phyloP scores from a whole-genome alignment of 2,113 vertebrate species.

The Bos javanicus region DNA sequence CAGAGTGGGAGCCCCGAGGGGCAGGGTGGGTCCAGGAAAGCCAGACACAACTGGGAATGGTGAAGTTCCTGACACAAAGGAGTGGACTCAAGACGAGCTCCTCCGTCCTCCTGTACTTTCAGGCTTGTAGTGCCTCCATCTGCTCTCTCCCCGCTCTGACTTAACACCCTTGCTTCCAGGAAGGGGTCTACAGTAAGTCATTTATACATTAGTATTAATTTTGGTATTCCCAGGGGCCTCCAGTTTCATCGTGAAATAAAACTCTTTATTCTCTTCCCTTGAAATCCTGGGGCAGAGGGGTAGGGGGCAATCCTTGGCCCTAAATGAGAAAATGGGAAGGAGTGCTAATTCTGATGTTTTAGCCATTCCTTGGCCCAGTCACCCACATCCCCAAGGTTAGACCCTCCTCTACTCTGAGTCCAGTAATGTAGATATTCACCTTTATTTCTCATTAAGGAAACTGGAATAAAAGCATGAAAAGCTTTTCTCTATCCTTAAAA shows the following conservation, averaged over 20 bases:
- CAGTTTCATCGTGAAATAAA: not conserved
- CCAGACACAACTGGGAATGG: not conserved
- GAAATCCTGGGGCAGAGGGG: not conserved
- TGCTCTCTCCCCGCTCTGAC: not conserved
- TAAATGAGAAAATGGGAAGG: conserved; percentile 9
- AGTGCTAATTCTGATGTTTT: not conserved
- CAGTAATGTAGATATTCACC: not conserved
- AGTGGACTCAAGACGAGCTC: not conserved
- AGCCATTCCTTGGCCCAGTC: not conserved
- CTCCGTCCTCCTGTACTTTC: not conserved
- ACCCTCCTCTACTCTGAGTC: not conserved
- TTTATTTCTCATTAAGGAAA: conserved; percentile 14
- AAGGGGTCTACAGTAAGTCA: not conserved
- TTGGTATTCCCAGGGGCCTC: not conserved
- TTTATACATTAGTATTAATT: conserved; percentile 20
- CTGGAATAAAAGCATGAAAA: not conserved
- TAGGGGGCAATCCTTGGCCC: not conserved
- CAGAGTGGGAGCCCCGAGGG: not conserved
- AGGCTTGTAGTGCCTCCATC: not conserved
- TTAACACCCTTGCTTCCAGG: not conserved
- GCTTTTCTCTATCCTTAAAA: conserved; percentile 3
- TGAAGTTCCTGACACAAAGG: not conserved
- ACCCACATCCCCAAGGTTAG: not conserved
- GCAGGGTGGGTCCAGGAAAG: not conserved
- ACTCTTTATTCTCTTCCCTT: not conserved